These are phyloP conservation scores for Pelecanoides urinatrix DNA, from an alignment of 2,113 vertebrate genomes.

Conservation along the genomic window DNA sequence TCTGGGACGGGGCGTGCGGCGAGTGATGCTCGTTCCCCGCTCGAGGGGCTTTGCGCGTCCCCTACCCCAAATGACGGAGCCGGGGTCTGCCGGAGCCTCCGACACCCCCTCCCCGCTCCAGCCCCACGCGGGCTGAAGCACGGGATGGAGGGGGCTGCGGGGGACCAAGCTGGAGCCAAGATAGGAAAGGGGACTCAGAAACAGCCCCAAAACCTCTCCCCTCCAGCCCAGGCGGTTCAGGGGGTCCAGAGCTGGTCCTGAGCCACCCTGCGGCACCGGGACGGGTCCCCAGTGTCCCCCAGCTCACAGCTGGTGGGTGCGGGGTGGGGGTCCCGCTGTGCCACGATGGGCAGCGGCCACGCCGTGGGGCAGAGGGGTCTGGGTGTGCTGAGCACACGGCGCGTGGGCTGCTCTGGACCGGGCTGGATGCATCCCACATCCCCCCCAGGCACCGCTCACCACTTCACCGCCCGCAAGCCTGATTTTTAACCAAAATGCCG, in stretches of 20 bases:
- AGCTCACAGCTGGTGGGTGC: neutral
- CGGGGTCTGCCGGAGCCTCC: neutral
- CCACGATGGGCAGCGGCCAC: neutral
- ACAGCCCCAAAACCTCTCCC: neutral
- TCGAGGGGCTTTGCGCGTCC: neutral
- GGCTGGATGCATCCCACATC: neutral
- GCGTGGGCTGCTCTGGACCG: fast-evolving
- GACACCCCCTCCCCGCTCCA: neutral
- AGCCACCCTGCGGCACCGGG: neutral
- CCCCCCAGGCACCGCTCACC: fast-evolving
- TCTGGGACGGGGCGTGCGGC: neutral
- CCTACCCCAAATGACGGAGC: neutral
- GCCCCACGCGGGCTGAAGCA: too few species aligned
- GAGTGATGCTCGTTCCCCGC: neutral
- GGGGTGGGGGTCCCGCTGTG: neutral
- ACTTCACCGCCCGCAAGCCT: fast-evolving
- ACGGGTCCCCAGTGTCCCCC: fast-evolving
- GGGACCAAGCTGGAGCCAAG: neutral
- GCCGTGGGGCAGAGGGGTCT: neutral
- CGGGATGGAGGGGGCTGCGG: neutral
- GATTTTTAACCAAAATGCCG: neutral
- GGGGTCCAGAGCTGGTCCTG: neutral
- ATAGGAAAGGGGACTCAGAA: fast-evolving
- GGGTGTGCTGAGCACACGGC: neutral
- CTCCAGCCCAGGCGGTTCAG: neutral